Base-by-base conservation (phyloP, 2,888 invertebrate species). In the Pseudolycoriella hygida region DNA sequence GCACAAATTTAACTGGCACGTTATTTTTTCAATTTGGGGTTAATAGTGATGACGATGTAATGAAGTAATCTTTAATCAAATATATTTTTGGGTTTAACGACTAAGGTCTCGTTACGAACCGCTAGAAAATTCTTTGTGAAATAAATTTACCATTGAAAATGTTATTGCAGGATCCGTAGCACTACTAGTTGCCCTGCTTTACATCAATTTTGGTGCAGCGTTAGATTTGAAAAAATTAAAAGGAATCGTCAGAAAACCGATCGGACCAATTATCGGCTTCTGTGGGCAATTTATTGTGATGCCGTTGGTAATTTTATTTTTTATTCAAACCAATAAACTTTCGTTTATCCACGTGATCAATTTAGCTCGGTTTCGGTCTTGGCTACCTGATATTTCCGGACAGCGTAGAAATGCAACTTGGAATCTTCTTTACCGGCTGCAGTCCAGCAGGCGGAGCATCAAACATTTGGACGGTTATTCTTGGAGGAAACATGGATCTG, bases 391-490 rank as follows among this genome's bases (percentile, higher is more conserved):
- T 88, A 17, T 86, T 89, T 62, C 78, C 83, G 1, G 60, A 74
- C 47, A 67, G 68, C 43, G 69, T 74, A 2, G 74, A 74, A 52
- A 73, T 90, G 74, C 80, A 82, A 41, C 62, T 92, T 52, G 90
- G 90, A 3, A 72, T 92, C 62, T 90, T 90, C 66, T 86, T 88
- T 62, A 84, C 88, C 1, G 90, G 90, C 0, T 84, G 88, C 17
- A 80, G 86, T 3, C 90, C 90, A 1, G 86, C 84, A n/a, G 90
- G 97, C 1, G 96, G 94, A 0, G 92, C 93, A 18, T 93, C 93
- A 42, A 97, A 97, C 64, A 87, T 94, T 55, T 97, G 94, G 92
- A 84, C 92, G 0, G 79, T 86, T 51, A 74, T 96, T 14, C 70
- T 97, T 2, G 85, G 82, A 3, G 96, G 92, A 4, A 96, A 97